Base-by-base conservation (phyloP, 2,113 vertebrate species). In the Cyphomyrus plagiostoma region DNA sequence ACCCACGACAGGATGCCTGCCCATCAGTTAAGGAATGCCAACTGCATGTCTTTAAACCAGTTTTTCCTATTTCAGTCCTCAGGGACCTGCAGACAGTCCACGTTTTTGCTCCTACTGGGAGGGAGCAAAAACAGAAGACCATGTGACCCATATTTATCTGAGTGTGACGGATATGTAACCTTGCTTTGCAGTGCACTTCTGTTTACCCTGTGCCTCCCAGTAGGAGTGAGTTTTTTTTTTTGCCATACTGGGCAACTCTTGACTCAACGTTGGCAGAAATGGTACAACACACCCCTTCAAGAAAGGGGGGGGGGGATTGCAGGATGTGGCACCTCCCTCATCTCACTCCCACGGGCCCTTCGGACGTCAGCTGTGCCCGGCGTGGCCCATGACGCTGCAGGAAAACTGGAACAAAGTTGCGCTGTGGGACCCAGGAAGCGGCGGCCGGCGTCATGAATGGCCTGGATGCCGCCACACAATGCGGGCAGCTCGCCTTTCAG, bases 401-500 rank as follows among this genome's bases (percentile, higher is more conserved):
- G 88, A 84, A 90, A 91, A 89, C 52, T 42, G 21, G 56, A 88
- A 91, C 88, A 91, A 90, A 90, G 74, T 88, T 89, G 88, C 52
- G 26, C 86, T 77, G 89, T 62, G 66, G 74, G 89, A 50, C 35
- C 56, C 87, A 87, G 87, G 90, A 92, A 88, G 89, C 80, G 48
- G 26, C 91, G 90, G 53, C 39, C 89, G 4, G 4, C 90, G 15
- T 26, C 35, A 35, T 86, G 92, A 90, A 4, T 91, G 92, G 92
- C 88, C 91, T 92, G 92, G 92, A 49, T 90, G 93, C 93, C 58
- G 92, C 91, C n/a, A 0, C 92, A 96, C 96, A 96, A 96, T 96
- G 92, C 90, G 91, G 91, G 1, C 0, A 92, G 2, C 17, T 91
- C 26, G 90, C 62, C 94, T 92, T 94, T 90, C 93, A 89, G 90